Percentiles rank a stretch among this genome's conserved stretches.
These are phyloP conservation scores for Benitochromis conjunctus DNA, from an alignment of 2,113 vertebrate species.

Conservation along the genomic window DNA sequence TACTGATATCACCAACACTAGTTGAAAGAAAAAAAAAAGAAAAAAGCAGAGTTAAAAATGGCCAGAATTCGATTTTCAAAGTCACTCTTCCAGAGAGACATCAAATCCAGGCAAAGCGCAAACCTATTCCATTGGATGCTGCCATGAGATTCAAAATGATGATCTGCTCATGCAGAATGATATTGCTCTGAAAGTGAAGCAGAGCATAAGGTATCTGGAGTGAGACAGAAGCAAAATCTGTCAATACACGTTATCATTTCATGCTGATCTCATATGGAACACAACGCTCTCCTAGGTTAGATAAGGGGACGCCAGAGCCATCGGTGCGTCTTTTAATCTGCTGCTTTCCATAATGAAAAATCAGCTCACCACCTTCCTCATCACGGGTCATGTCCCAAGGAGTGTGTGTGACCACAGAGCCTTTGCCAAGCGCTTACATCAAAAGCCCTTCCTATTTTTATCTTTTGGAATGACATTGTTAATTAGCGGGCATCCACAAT, in stretches of 20 bases:
- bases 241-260: constrained; percentile 45
- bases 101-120: constrained; percentile 1
- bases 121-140: background rate
- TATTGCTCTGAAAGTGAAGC: constrained; percentile 2
- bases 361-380: constrained; percentile 27
- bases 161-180: constrained; percentile 31
- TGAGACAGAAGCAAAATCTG: constrained; percentile 8
- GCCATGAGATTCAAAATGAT: constrained; percentile 18
- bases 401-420: constrained; percentile 11
- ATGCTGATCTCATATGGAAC: constrained; percentile 21
- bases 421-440: constrained; percentile 9
- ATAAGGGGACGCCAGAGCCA: constrained; percentile 1
- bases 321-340: constrained; percentile 17
- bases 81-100: background rate
- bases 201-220: constrained; percentile 12
- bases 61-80: constrained; percentile 29
- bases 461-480: constrained; percentile 8
- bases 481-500: constrained; percentile 43
- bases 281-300: background rate
- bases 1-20: background rate
- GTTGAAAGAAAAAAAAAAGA: background rate
- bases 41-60: background rate
- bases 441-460: constrained; percentile 34
- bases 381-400: constrained; percentile 35
- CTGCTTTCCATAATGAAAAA: constrained; percentile 25